phyloP scores from a whole-genome alignment of 2,113 vertebrate genomes.

The Pardalotus punctatus region DNA sequence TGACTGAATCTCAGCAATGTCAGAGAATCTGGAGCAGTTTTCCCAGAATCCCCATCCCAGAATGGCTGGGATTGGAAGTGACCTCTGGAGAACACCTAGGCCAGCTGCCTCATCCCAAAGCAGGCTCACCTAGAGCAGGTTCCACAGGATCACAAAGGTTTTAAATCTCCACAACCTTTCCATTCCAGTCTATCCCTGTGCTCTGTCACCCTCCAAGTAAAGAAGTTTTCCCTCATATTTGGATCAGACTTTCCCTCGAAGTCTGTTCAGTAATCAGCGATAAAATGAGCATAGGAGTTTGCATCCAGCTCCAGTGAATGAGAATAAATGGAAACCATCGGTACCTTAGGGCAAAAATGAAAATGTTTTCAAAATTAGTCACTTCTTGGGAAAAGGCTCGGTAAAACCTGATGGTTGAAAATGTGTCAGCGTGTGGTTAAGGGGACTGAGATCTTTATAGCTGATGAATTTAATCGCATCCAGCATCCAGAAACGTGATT shows the following conservation, averaged over 20 bases:
- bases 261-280: not conserved
- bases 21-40: not conserved
- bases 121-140: not conserved
- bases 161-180: not conserved
- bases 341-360: not conserved
- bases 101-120: not conserved
- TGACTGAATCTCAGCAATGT: not conserved
- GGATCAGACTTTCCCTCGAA: not conserved
- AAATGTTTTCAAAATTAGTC: not conserved
- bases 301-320: not conserved
- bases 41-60: not conserved
- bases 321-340: not conserved
- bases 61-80: not conserved
- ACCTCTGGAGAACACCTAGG: not conserved
- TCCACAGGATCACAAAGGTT: not conserved
- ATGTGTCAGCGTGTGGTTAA: not conserved
- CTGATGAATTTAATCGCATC: not conserved
- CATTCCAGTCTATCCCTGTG: too few relatives aligned
- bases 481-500: not conserved
- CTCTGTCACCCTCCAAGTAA: not conserved
- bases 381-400: not conserved
- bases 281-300: not conserved
- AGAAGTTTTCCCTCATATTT: not conserved
- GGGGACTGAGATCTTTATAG: not conserved
- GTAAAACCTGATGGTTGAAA: not conserved